Percentiles rank a stretch among this genome's conserved stretches.
Evolutionary conservation across 2,113 vertebrate species (phyloP).

Genomic region (Bettongia penicillata): DNA sequence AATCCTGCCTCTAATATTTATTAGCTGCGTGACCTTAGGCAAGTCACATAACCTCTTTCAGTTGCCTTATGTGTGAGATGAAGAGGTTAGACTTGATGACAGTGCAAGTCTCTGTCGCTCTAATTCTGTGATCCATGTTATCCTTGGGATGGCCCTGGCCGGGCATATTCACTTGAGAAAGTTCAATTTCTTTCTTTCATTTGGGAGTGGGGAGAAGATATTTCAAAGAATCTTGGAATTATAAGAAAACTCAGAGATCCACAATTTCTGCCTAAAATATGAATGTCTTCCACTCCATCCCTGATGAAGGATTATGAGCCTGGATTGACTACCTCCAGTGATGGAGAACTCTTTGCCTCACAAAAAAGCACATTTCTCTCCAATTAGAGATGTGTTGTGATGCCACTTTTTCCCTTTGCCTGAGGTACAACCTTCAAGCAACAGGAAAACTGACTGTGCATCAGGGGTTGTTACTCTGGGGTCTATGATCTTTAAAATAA

Average conservation of each 20-base stretch:
- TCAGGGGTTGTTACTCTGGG: neutral
- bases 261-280: neutral
- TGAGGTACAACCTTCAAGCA: neutral
- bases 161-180: neutral
- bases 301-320: neutral
- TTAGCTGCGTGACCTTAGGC: neutral
- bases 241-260: neutral
- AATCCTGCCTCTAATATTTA: neutral
- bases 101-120: neutral
- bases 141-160: neutral
- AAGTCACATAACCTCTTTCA: neutral
- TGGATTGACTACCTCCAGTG: neutral
- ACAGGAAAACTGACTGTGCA: neutral
- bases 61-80: neutral
- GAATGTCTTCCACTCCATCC: neutral
- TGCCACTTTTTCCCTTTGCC: neutral
- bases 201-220: neutral
- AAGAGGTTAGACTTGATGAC: neutral
- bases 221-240: neutral
- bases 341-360: neutral
- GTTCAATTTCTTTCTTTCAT: neutral
- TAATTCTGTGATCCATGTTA: neutral
- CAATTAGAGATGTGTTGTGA: neutral
- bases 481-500: neutral
- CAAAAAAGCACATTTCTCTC: neutral